phyloP scores from a whole-genome alignment of 2,113 vertebrate species.

The Nothoprocta perdicaria region DNA sequence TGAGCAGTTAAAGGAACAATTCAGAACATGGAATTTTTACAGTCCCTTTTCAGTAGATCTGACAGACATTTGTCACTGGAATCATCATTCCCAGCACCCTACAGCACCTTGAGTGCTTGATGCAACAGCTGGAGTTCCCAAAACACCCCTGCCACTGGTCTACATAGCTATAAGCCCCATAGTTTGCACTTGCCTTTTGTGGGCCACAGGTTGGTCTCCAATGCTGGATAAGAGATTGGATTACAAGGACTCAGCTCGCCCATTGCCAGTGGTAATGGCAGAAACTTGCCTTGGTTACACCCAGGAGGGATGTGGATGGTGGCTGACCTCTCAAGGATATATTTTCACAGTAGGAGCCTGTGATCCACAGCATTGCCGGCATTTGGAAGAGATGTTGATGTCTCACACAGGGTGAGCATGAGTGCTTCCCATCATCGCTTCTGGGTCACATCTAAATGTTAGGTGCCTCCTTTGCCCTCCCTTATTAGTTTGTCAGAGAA shows the following conservation, averaged over 20 bases:
- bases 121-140: background rate
- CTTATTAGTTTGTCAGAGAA: background rate
- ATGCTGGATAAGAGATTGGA: background rate
- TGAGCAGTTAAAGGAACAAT: background rate
- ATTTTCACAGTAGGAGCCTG: background rate
- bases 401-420: background rate
- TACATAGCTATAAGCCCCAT: background rate
- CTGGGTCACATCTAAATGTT: background rate
- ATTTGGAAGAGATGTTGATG: background rate
- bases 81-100: background rate
- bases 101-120: background rate
- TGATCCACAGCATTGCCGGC: background rate
- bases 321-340: background rate
- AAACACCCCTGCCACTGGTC: background rate
- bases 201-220: accelerated
- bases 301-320: background rate
- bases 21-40: background rate
- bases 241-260: background rate
- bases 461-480: background rate
- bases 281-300: background rate
- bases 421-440: background rate
- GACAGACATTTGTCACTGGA: background rate
- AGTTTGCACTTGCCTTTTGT: background rate
- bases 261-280: background rate
- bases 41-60: background rate